These are phyloP conservation scores for Pygoscelis antarcticus DNA, from an alignment of 2,113 vertebrate genomes.

Conservation along the genomic window DNA sequence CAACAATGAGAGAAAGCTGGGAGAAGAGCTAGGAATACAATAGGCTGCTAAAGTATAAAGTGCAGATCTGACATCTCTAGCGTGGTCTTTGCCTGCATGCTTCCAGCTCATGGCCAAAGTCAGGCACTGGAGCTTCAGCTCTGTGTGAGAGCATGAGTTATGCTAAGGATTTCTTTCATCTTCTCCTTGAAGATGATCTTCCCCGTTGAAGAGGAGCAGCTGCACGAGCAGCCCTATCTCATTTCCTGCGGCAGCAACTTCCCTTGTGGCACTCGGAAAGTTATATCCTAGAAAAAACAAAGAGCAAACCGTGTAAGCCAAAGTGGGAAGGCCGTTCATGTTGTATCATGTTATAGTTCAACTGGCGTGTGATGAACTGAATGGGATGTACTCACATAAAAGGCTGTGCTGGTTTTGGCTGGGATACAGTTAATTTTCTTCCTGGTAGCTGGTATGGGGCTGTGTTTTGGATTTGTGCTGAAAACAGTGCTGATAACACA, in stretches of 20 bases:
- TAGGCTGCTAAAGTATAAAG: not conserved
- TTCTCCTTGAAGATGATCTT: not conserved
- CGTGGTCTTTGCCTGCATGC: accelerated
- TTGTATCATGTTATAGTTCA: not conserved
- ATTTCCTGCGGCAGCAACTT: not conserved
- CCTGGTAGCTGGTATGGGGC: not conserved
- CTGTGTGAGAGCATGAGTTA: not conserved
- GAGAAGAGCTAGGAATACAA: not conserved
- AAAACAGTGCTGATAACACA: not conserved
- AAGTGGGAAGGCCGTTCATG: not conserved
- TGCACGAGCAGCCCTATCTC: not conserved
- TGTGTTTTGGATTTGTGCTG: not conserved
- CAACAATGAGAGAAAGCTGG: not conserved
- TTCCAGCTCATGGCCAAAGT: not conserved
- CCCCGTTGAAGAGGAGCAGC: not conserved
- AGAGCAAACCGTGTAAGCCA: not conserved
- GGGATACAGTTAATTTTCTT: not conserved
- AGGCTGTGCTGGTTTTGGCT: not conserved
- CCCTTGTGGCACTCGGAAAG: not conserved
- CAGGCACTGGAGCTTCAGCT: not conserved
- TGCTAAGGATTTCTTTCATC: not conserved
- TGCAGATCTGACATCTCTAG: not conserved
- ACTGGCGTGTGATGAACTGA: not conserved
- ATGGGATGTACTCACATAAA: not conserved
- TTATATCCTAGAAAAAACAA: not conserved